A percentile compares a stretch with the other conserved stretches of the same genome.
phyloP scores from a whole-genome alignment of 2,797 vertebrate genomes.

The Champsocephalus gunnari region DNA sequence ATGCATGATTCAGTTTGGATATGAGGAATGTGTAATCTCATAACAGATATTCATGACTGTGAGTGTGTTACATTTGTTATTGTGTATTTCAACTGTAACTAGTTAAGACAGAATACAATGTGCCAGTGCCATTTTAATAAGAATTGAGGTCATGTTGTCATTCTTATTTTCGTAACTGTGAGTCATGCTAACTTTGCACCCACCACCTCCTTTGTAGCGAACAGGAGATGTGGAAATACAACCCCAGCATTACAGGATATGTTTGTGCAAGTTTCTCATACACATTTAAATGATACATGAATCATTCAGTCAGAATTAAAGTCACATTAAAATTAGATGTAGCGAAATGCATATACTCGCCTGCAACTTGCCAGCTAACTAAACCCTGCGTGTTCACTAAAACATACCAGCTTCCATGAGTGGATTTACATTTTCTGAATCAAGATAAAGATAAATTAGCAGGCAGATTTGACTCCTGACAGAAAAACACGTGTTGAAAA shows the following conservation, averaged over 20 bases:
- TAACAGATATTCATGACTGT: background rate
- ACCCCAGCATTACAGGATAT: background rate
- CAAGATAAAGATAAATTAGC: background rate
- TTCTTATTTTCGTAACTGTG: background rate
- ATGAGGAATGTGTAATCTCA: slow-evolving; percentile 24
- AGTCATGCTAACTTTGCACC: background rate
- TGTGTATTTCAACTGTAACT: background rate
- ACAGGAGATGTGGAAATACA: background rate
- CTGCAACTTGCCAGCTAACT: background rate
- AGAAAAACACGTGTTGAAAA: background rate
- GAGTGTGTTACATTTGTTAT: background rate
- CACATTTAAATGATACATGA: background rate
- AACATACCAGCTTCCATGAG: background rate
- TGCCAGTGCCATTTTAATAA: background rate
- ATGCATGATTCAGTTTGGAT: slow-evolving; percentile 21
- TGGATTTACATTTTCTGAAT: background rate
- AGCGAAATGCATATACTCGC: background rate
- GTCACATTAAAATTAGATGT: background rate
- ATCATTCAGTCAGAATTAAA: background rate
- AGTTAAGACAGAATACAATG: background rate
- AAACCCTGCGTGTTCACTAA: background rate
- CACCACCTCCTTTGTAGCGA: background rate
- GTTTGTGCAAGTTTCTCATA: background rate
- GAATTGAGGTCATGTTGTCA: accelerated
- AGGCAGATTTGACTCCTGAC: background rate